Conservation (phyloP, 2,888 invertebrate species). For the Apotomis betuletana region DNA sequence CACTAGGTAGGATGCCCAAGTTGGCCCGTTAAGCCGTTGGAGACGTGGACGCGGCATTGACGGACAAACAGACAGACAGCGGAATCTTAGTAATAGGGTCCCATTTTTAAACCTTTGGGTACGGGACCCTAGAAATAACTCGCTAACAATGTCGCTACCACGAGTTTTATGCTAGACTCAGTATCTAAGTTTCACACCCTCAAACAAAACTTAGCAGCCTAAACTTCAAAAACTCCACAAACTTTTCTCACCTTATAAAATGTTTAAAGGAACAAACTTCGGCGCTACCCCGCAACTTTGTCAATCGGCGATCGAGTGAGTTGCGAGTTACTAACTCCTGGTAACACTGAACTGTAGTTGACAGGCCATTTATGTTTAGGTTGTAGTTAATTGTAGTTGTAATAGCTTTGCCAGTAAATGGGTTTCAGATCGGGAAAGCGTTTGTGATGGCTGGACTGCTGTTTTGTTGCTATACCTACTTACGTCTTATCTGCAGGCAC, state of each 20-base stretch:
- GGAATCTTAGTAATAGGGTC: no score
- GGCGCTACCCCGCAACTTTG: constrained; percentile 33
- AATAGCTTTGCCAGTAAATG: constrained; percentile 26
- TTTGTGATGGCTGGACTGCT: background rate
- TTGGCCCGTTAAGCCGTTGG: no score
- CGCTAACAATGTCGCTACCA: no score
- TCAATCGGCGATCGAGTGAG: constrained; percentile 34
- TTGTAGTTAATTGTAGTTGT: constrained; percentile 27
- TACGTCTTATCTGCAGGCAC: no score
- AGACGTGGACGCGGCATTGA: no score
- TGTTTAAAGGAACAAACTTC: constrained; percentile 29
- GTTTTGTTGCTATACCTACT: background rate
- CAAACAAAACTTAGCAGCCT: constrained; percentile 5
- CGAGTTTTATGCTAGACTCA: no score
- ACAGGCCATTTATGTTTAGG: constrained; percentile 35
- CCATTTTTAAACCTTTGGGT: no score
- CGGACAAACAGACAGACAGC: no score
- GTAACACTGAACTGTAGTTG: constrained; percentile 31
- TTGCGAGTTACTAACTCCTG: constrained; percentile 18
- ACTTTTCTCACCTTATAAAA: constrained; percentile 38
- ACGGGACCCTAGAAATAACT: no score
- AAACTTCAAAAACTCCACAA: constrained; percentile 26
- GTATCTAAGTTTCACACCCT: background rate
- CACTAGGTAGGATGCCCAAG: no score
- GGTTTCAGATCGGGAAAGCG: constrained; percentile 8